phyloP scores from a whole-genome alignment of 1,140 invertebrate species.

The Drosophila grimshawi region DNA sequence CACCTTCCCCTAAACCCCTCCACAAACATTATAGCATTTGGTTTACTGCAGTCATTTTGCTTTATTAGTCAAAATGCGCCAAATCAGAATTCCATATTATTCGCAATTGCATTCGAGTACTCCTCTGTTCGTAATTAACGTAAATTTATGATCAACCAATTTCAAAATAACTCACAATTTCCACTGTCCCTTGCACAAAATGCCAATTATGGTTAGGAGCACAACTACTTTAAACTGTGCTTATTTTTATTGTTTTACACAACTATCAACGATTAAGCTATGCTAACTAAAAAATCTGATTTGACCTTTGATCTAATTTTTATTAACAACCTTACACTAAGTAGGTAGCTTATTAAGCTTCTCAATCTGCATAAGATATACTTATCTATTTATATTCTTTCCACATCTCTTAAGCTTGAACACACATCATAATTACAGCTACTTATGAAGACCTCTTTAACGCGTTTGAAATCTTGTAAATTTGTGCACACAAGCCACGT shows the following conservation, averaged over 20 bases:
- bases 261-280: not conserved
- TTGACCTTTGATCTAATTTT: too few relatives aligned
- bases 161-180: slow-evolving; percentile 49
- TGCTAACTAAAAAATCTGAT: too few relatives aligned
- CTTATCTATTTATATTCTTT: too few relatives aligned
- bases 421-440: too few relatives aligned
- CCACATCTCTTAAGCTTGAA: not conserved
- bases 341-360: too few relatives aligned
- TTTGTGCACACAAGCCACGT: not conserved
- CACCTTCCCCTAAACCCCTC: not conserved
- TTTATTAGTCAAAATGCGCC: slow-evolving; percentile 75
- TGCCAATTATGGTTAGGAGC: slow-evolving; percentile 9
- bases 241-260: not conserved
- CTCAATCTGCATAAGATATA: too few relatives aligned
- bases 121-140: slow-evolving; percentile 59
- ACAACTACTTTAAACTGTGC: not conserved
- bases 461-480: too few relatives aligned
- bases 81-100: slow-evolving; percentile 76
- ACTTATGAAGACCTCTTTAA: too few relatives aligned
- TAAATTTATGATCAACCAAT: slow-evolving; percentile 74
- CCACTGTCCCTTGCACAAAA: slow-evolving; percentile 7
- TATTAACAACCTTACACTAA: too few relatives aligned
- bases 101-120: slow-evolving; percentile 20
- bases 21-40: slow-evolving; percentile 4
- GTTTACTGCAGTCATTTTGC: slow-evolving; percentile 66